phyloP scores from a whole-genome alignment of 2,888 invertebrate genomes.

The Drosophila ustulata region DNA sequence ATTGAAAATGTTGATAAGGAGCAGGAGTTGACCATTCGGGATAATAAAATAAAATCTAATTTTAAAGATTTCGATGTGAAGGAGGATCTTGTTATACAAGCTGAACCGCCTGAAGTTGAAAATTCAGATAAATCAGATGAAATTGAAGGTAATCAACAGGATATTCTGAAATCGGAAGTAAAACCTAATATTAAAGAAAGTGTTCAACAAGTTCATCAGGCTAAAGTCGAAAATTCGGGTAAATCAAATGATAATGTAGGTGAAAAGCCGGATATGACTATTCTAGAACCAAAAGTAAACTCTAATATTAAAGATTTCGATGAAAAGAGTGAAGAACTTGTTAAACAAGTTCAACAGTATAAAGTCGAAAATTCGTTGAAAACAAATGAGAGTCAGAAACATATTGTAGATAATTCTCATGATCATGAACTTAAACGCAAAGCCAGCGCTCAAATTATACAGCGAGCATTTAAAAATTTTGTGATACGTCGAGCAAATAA shows the following conservation, averaged over 20 bases:
- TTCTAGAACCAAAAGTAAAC: not conserved
- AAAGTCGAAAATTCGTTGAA: not conserved
- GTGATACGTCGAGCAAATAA: not conserved
- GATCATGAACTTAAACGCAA: not conserved
- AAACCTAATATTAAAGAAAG: conserved; percentile 47
- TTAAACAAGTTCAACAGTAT: not conserved
- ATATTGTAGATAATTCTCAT: not conserved
- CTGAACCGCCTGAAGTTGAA: no score
- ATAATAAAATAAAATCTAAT: no score
- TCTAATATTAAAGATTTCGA: not conserved
- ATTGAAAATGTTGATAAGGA: not conserved
- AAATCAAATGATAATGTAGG: not conserved
- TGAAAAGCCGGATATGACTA: not conserved
- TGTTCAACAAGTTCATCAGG: conserved; percentile 38
- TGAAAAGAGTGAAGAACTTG: not conserved
- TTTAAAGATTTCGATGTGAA: not conserved
- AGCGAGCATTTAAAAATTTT: conserved; percentile 17
- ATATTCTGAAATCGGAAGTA: no score
- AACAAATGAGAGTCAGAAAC: not conserved
- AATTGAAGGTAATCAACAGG: no score
- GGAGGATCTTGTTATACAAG: not conserved
- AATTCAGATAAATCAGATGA: no score
- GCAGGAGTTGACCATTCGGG: no score
- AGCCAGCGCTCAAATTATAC: conserved; percentile 37
- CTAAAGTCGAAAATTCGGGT: not conserved